phyloP scores from a whole-genome alignment of 2,113 vertebrate genomes.

The Pseudopodoces humilis region DNA sequence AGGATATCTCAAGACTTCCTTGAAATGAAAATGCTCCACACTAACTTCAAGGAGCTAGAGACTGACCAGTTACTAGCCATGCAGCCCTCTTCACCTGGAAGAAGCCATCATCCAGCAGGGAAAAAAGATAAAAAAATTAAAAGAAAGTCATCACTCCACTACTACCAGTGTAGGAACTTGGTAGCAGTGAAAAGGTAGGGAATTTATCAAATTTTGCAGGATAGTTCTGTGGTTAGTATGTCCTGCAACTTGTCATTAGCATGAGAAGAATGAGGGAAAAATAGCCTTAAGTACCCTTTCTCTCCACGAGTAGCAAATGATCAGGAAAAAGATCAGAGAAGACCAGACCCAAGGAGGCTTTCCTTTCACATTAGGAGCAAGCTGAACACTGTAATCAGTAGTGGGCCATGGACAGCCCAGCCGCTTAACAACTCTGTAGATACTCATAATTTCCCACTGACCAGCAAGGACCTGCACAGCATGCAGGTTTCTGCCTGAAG shows the following conservation, averaged over 20 bases:
- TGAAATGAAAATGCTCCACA: not conserved
- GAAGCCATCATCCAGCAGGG: not conserved
- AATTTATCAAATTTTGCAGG: not conserved
- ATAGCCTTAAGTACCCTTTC: not conserved
- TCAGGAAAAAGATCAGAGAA: not conserved
- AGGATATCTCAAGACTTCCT: not conserved
- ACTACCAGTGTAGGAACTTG: not conserved
- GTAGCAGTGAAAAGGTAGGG: not conserved
- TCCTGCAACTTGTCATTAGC: not conserved
- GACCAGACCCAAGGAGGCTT: not conserved
- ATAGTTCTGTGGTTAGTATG: not conserved
- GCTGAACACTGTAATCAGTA: not conserved
- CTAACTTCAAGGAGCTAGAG: not conserved
- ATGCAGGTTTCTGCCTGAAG: not conserved
- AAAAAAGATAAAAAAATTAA: not conserved
- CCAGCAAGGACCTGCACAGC: not conserved
- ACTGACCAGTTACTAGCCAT: not conserved
- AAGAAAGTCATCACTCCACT: not conserved
- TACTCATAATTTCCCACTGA: not conserved
- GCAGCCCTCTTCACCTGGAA: not conserved
- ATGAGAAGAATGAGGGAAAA: not conserved
- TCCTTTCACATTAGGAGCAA: not conserved
- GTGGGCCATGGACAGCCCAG: not conserved
- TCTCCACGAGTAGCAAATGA: not conserved
- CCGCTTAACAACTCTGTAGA: not conserved